Evolutionary conservation across 2,888 invertebrate genomes (phyloP), one percentile per base, ranked within the genome.

Genomic region (Coelopa pilipes): DNA sequence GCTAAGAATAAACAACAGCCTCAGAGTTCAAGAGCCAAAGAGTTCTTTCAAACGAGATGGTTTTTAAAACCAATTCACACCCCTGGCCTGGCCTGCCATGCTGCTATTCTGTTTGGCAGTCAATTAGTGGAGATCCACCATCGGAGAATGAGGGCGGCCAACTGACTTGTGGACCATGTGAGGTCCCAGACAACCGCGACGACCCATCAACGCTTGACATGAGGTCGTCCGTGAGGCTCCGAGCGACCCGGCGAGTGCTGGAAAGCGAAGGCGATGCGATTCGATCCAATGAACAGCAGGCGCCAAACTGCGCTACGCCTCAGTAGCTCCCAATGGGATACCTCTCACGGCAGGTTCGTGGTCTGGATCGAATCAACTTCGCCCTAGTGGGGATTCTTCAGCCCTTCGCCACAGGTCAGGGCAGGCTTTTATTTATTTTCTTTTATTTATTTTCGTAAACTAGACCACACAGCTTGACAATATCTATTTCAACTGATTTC

Each of bases 221-320:
- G 34, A 34, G 34, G 34, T 34, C 34, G 34, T 34, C 34, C 34
- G 7, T 34, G 34, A 34, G 34, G 4, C 34, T 34, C 34, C 34
- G 34, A 34, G 2, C 34, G 34, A 34, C 34, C 34, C 7, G 34
- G 34, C 7, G 34, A 7, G 57, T 34, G 34, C 34, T 1, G 5
- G 15, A 24, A 34, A 34, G 21, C 62, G 12, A 24, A 62, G 24
- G 24, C 62, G 34, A 10, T 47, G 9, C 47, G 34, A 34, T 34
- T 34, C 34, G 34, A 34, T 34, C 17, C 57, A 34, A 47, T 19
- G 62, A 50, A 47, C 47, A 70, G 62, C 53, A 70, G 63, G 59
- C 73, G 73, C 70, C 73, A 57, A 59, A 19, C 47, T 65, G 55
- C 57, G 73, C 59, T 68, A 59, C 62, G 73, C 73, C 50, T 68